A percentile compares a stretch with the other conserved stretches of the same genome.
phyloP scores from a whole-genome alignment of 2,113 vertebrate species.

The Theristicus caerulescens region DNA sequence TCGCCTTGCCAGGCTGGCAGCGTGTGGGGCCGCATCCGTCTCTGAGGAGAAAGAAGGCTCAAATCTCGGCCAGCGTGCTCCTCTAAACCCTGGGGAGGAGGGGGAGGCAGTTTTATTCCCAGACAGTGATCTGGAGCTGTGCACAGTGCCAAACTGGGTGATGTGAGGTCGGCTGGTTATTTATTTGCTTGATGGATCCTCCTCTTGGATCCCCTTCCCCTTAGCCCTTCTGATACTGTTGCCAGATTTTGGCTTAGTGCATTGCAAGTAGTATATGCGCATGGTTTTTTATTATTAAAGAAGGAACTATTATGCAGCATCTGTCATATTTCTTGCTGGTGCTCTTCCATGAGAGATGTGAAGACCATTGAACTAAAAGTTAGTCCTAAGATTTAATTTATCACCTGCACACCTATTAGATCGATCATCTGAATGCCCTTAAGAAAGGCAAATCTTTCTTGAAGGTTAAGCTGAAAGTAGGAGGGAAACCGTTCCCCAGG shows the following conservation, averaged over 20 bases:
- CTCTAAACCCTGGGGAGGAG: background rate
- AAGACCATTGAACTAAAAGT: background rate
- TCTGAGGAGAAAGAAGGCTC: background rate
- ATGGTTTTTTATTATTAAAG: background rate
- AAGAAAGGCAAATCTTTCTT: background rate
- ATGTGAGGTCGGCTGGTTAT: background rate
- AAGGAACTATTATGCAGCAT: background rate
- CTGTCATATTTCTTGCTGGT: background rate
- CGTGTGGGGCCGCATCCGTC: background rate
- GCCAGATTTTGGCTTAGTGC: background rate
- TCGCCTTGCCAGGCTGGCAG: background rate
- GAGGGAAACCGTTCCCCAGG: background rate
- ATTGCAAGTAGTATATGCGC: background rate
- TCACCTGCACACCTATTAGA: background rate
- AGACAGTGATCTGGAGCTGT: background rate
- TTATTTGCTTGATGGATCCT: background rate
- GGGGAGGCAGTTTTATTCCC: background rate
- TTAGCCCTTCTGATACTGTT: background rate
- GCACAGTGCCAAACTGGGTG: background rate
- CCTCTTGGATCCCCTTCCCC: background rate
- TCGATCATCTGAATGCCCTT: background rate
- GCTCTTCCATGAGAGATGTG: background rate
- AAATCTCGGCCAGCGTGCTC: fast-evolving
- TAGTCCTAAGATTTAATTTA: background rate
- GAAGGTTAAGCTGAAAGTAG: background rate